Base-by-base conservation (phyloP, 2,113 vertebrate species). In the Hippocampus abdominalis region DNA sequence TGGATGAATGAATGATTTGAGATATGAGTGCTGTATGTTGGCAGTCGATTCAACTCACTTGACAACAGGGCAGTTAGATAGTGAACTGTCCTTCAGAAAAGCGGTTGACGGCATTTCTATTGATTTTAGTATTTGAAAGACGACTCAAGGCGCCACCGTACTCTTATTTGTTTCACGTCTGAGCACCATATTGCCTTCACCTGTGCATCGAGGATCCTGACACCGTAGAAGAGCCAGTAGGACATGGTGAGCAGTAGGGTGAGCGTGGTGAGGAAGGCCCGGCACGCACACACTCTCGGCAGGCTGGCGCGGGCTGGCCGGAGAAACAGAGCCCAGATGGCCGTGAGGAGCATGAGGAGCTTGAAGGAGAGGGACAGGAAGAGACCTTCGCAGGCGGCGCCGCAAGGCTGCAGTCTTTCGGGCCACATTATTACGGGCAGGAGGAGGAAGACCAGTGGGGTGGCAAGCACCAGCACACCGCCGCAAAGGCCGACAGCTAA, bases 211-310 rank as follows among this genome's bases (percentile, higher is more conserved):
- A 98, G 86, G 80, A 98, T 97, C 72, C 96, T 93, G 65, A 98
- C 96, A 2, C 95, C 95, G 0, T 96, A 98, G 63, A 98, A 98
- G 3, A 98, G 94, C 96, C 96, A 98, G 82, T 98, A 98, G 84
- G 96, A 98, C 69, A 96, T 93, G 70, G 96, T 93, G 27, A 97
- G 94, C 13, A 98, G 92, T 21, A 98, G 94, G 1, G 95, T 93
- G 36, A 98, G 95, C 51, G 96, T 93, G 86, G 93, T 80, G 54
- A 98, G 87, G 12, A 98, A 92, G 79, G 93, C 94, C 16, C 95
- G 95, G 80, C 96, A 96, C 74, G 96, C 94, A 6, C 96, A 95
- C 60, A 98, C 88, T 8, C 96, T 90, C 0, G 96, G 96, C 79
- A 97, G 82, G 61, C 93, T 91, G 4, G 93, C 94, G 8, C 92